Percentiles rank a stretch among this genome's conserved stretches.
Evolutionary conservation across 1,140 invertebrate species (phyloP).

Genomic region (Pseudomyrmex gracilis): DNA sequence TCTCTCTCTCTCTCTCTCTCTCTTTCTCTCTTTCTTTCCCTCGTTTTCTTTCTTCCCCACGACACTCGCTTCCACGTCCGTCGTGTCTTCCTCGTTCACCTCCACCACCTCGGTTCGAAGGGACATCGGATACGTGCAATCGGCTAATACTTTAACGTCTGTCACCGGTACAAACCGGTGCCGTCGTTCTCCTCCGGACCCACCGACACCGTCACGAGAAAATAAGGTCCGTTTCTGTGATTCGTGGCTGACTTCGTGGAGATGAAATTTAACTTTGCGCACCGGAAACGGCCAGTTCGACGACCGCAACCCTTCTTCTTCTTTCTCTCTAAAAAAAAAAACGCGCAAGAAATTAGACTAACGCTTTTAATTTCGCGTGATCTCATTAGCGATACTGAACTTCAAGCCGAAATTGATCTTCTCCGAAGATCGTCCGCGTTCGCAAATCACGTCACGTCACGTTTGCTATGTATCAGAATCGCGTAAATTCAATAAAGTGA

Average conservation of each 20-base stretch:
- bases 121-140: constrained; percentile 72
- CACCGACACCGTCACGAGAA: constrained; percentile 62
- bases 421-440: constrained; percentile 5
- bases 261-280: neutral
- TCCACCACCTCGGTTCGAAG: constrained; percentile 59
- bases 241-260: constrained; percentile 33
- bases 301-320: neutral
- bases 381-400: neutral
- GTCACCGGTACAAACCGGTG: constrained; percentile 62
- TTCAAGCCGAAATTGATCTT: neutral
- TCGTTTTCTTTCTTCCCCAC: constrained; percentile 12
- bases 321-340: too few species aligned
- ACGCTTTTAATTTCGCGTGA: constrained; percentile 2
- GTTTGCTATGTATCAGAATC: neutral
- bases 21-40: neutral
- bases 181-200: constrained; percentile 29
- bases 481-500: constrained; percentile 40
- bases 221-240: constrained; percentile 68
- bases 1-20: neutral
- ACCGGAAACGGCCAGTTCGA: constrained; percentile 13
- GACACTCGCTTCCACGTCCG: constrained; percentile 20
- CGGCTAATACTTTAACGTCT: constrained; percentile 74
- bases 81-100: constrained; percentile 54
- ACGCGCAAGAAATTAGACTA: too few species aligned
- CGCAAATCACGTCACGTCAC: constrained; percentile 16